These are phyloP conservation scores for Drosophila macrospina DNA, from an alignment of 2,888 invertebrate species.

Conservation along the genomic window DNA sequence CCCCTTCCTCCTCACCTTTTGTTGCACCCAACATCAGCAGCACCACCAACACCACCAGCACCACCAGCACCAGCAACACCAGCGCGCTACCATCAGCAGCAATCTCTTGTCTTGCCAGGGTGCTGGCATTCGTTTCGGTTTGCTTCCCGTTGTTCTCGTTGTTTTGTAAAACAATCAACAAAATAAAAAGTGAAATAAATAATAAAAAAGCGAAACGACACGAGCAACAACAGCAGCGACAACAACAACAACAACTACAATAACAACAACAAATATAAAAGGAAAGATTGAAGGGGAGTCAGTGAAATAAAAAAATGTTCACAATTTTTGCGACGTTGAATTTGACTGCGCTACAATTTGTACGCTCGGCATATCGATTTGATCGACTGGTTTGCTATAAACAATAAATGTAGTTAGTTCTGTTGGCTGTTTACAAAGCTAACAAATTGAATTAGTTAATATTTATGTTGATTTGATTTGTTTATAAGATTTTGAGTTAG, in stretches of 20 bases:
- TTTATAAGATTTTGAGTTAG: too few species aligned
- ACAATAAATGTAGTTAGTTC: too few species aligned
- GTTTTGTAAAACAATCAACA: constrained; percentile 76
- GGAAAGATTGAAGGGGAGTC: constrained; percentile 37
- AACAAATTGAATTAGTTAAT: too few species aligned
- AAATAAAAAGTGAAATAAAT: constrained; percentile 69
- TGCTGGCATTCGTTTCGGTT: constrained; percentile 44
- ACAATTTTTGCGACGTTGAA: constrained; percentile 30
- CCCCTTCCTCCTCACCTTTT: not conserved
- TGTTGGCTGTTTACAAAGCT: too few species aligned
- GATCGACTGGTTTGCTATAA: not conserved
- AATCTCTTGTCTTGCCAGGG: constrained; percentile 21
- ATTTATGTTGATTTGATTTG: too few species aligned
- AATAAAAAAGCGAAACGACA: constrained; percentile 58
- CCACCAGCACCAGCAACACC: not conserved
- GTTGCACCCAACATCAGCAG: not conserved
- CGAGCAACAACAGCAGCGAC: constrained; percentile 38
- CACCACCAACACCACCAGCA: not conserved
- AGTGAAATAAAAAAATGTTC: constrained; percentile 25
- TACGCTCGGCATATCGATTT: constrained; percentile 1
- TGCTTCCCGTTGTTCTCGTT: constrained; percentile 47
- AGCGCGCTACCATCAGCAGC: constrained; percentile 1
- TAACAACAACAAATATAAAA: constrained; percentile 12
- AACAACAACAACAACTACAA: not conserved
- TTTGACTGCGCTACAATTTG: constrained; percentile 48